phyloP scores from a whole-genome alignment of 2,888 invertebrate species.

The Diaprepes abbreviatus region DNA sequence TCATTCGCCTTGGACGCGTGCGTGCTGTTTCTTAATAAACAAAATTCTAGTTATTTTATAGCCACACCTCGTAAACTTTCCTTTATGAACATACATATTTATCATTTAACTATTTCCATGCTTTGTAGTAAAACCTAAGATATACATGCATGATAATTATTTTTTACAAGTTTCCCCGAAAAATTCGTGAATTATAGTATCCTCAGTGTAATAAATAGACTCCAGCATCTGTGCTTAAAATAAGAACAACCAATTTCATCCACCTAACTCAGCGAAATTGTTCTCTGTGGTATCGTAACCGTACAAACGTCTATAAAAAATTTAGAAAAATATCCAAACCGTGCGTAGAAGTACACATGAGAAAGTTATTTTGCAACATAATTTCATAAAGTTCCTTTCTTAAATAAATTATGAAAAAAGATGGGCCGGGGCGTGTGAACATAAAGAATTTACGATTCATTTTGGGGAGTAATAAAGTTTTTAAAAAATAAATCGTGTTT shows the following conservation, averaged over 20 bases:
- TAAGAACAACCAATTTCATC: slow-evolving; percentile 38
- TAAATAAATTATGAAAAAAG: slow-evolving; percentile 26
- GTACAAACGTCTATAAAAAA: slow-evolving; percentile 37
- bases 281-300: slow-evolving; percentile 43
- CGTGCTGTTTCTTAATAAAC: too few species aligned
- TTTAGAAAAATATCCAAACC: slow-evolving; percentile 20
- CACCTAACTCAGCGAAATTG: slow-evolving; percentile 39
- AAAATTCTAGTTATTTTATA: too few species aligned
- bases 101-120: too few species aligned
- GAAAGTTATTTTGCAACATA: slow-evolving; percentile 35
- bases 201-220: slow-evolving; percentile 30
- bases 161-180: neutral
- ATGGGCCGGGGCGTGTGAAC: slow-evolving; percentile 12
- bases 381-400: slow-evolving; percentile 34
- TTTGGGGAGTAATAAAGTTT: slow-evolving; percentile 11
- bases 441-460: slow-evolving; percentile 19
- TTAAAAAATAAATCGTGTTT: neutral
- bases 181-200: slow-evolving; percentile 9
- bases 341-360: slow-evolving; percentile 33
- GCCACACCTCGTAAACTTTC: too few species aligned
- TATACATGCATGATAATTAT: neutral
- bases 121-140: too few species aligned
- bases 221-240: slow-evolving; percentile 42
- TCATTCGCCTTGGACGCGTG: too few species aligned
- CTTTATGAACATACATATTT: too few species aligned